Base-by-base conservation (phyloP, 2,888 invertebrate genomes). In the Pinctada fucata region DNA sequence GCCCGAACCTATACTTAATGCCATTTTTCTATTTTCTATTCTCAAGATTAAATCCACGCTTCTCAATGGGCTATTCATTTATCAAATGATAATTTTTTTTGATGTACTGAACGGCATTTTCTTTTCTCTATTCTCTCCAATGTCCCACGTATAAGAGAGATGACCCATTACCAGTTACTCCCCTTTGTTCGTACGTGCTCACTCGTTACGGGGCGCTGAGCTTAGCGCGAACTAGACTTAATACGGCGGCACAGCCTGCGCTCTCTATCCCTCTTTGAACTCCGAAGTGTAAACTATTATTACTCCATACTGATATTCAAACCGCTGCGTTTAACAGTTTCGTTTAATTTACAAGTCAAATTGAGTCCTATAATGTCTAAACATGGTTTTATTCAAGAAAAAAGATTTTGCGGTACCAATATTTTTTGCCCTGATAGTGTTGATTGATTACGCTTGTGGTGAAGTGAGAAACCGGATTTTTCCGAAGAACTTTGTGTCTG, bases 401-500 rank as follows among this genome's bases (percentile, higher is more conserved):
- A 6, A 13, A 13, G 13, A 58, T 58, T 58, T 58, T 58, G 13
- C 58, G 8, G 6, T 13, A 6, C 13, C 58, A 10, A 13, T 58
- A 13, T 6, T 58, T 58, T 58, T 58, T 58, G 13, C 6, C 13
- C 58, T 6, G 58, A 58, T 6, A 10, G 58, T 58, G 6, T 10
- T 58, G 58, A 10, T 58, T 13, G 13, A 13, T 58, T 58, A 13
- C 58, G 58, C 6, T 58, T 31, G 31, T 31, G 31, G 31, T 31
- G 31, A 31, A 31, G 31, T 31, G 1, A 31, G 31, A 31, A 31
- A 31, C 31, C 31, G 31, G 31, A 31, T 31, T 31, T 31, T 31
- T 31, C 31, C 31, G 31, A 80, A 68, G 65, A 85, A 85, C 70
- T 87, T 86, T 74, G 82, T 82, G 5, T 80, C 80, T 67, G 82